phyloP scores from a whole-genome alignment of 2,113 vertebrate genomes.

The Cairina moschata region DNA sequence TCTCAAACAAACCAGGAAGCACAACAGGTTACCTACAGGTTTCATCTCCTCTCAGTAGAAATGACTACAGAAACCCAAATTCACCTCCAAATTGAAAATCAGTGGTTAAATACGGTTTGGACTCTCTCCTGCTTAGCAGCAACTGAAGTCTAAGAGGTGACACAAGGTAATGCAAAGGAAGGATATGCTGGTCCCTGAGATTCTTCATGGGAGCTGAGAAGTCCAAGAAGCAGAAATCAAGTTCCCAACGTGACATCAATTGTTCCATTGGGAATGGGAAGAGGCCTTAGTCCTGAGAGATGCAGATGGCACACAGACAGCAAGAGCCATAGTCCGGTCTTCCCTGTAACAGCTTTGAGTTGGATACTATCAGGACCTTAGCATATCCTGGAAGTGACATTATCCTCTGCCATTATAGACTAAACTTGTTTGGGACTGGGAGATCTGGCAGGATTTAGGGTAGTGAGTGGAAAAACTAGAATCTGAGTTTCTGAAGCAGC shows the following conservation, averaged over 20 bases:
- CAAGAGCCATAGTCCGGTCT: conserved; percentile 12
- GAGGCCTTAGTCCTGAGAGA: conserved; percentile 71
- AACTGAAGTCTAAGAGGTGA: conserved; percentile 35
- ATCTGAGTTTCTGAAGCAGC: conserved; percentile 32
- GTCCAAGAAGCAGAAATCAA: conserved; percentile 58
- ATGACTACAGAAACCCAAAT: neutral
- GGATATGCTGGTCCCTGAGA: conserved; percentile 85
- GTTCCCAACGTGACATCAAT: neutral
- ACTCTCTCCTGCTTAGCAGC: conserved; percentile 30
- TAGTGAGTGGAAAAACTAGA: neutral
- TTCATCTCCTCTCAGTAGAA: neutral
- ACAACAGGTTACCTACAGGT: neutral
- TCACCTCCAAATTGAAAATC: neutral
- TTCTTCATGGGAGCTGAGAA: conserved; percentile 73
- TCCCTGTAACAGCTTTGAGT: conserved; percentile 34
- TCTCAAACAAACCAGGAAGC: neutral
- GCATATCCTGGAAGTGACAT: conserved; percentile 68
- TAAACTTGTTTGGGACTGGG: conserved; percentile 5
- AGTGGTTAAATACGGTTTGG: neutral
- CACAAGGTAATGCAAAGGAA: conserved; percentile 81
- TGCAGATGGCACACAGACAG: conserved; percentile 46
- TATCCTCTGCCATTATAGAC: conserved; percentile 62
- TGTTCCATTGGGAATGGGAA: conserved; percentile 40
- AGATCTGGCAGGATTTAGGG: neutral
- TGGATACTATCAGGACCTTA: conserved; percentile 56